phyloP scores from a whole-genome alignment of 1,140 invertebrate species.

The Trichonephila clavipes region DNA sequence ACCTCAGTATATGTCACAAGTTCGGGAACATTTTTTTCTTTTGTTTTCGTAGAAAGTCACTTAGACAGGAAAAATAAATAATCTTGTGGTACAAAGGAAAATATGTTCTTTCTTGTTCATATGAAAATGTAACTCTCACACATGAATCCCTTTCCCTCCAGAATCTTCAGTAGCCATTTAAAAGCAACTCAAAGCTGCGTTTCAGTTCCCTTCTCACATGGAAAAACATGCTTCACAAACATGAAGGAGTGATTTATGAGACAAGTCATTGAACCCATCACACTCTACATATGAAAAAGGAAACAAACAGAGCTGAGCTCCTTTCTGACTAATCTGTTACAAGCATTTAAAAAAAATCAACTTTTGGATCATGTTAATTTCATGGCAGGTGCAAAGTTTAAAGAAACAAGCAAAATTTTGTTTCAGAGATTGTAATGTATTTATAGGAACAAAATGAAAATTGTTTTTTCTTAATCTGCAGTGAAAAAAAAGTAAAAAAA shows the following conservation, averaged over 20 bases:
- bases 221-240: background rate
- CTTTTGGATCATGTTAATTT: background rate
- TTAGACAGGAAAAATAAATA: too few relatives aligned
- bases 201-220: background rate
- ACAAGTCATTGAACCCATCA: conserved; percentile 11
- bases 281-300: background rate
- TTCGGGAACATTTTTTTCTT: too few relatives aligned
- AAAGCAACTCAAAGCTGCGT: background rate
- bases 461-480: too few relatives aligned
- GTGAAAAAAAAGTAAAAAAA: too few relatives aligned
- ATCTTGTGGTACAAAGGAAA: too few relatives aligned
- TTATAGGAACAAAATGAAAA: too few relatives aligned
- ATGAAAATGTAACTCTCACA: background rate
- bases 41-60: too few relatives aligned
- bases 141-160: background rate
- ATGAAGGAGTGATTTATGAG: background rate
- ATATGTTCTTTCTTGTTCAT: too few relatives aligned
- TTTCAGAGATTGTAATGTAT: too few relatives aligned
- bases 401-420: too few relatives aligned
- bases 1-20: too few relatives aligned
- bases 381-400: background rate
- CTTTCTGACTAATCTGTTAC: background rate
- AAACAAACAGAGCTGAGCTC: background rate
- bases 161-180: background rate
- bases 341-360: background rate